Conservation (phyloP, 2,888 invertebrate genomes). For the Alcis repandata region DNA sequence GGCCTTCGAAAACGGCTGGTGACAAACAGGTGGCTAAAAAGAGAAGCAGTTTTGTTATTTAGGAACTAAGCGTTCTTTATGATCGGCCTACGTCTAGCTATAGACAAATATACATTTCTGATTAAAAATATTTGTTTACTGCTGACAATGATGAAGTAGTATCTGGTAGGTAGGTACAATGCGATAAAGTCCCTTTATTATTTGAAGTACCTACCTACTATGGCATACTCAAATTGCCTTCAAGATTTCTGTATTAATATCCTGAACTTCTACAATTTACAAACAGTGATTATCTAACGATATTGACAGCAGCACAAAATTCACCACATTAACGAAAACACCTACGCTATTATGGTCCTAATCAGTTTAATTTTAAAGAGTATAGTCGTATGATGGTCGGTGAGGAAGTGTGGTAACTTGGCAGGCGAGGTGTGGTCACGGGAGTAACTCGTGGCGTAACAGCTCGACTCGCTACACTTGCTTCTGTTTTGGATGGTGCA, state of each 20-base stretch:
- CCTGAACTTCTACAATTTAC: slow-evolving; percentile 31
- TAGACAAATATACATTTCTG: too few relatives aligned
- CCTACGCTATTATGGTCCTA: slow-evolving; percentile 24
- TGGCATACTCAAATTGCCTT: background rate
- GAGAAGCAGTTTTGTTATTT: too few relatives aligned
- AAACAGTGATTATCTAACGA: slow-evolving; percentile 44
- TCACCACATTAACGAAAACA: slow-evolving; percentile 2
- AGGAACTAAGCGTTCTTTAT: too few relatives aligned
- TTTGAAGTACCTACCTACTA: too few relatives aligned
- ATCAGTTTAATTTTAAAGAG: slow-evolving; percentile 24
- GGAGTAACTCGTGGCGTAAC: slow-evolving; percentile 70
- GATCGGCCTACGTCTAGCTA: too few relatives aligned
- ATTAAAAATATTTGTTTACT: too few relatives aligned
- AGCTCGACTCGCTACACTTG: slow-evolving; percentile 67
- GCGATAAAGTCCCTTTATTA: background rate
- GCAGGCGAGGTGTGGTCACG: slow-evolving; percentile 64
- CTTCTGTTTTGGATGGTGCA: slow-evolving; percentile 55
- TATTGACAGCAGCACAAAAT: slow-evolving; percentile 38
- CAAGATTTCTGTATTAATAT: slow-evolving; percentile 10
- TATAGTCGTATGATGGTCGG: slow-evolving; percentile 27
- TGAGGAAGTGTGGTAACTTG: slow-evolving; percentile 35
- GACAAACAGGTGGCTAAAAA: too few relatives aligned
- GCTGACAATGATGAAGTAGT: background rate
- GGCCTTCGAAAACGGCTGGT: too few relatives aligned
- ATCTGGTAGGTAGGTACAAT: background rate